A percentile compares a stretch with the other conserved stretches of the same genome.
These are phyloP conservation scores for Torymus aiolomorphi DNA, from an alignment of 2,888 invertebrate species.

Conservation along the genomic window DNA sequence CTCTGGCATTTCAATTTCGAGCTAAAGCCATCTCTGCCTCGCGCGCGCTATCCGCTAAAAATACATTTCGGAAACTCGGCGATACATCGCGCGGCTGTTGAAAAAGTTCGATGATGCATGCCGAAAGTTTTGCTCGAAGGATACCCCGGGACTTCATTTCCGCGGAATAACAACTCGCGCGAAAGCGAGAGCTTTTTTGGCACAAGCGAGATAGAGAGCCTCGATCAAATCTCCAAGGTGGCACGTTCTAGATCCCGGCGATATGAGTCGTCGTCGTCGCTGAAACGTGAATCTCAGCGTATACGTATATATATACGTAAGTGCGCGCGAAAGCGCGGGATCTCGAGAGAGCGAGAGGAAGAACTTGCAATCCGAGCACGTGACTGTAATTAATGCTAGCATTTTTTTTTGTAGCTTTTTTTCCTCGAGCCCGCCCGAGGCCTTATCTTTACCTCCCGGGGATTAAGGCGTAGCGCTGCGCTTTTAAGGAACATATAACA, in stretches of 20 bases:
- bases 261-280: constrained; percentile 24
- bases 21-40: too few species aligned
- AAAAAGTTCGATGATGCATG: constrained; percentile 30
- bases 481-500: neutral
- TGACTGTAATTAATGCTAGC: constrained; percentile 33
- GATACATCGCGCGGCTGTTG: neutral
- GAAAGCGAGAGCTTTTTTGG: constrained; percentile 21
- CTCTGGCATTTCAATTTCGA: too few species aligned
- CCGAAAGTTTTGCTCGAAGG: constrained; percentile 3
- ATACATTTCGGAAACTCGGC: constrained; percentile 1
- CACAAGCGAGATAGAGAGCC: neutral
- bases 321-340: neutral
- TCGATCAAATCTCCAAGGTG: constrained; percentile 44
- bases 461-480: neutral
- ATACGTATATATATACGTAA: constrained; percentile 9
- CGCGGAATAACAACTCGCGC: too few species aligned
- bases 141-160: neutral
- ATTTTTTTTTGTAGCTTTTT: constrained; percentile 1
- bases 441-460: constrained; percentile 4
- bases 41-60: neutral
- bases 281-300: neutral
- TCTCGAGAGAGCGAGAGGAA: constrained; percentile 24
- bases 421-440: neutral
- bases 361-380: constrained; percentile 39
- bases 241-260: constrained; percentile 38